Evolutionary conservation across 2,888 invertebrate species (phyloP), one percentile per base, ranked within the genome.

Genomic region (Steinernema carpocapsae): DNA sequence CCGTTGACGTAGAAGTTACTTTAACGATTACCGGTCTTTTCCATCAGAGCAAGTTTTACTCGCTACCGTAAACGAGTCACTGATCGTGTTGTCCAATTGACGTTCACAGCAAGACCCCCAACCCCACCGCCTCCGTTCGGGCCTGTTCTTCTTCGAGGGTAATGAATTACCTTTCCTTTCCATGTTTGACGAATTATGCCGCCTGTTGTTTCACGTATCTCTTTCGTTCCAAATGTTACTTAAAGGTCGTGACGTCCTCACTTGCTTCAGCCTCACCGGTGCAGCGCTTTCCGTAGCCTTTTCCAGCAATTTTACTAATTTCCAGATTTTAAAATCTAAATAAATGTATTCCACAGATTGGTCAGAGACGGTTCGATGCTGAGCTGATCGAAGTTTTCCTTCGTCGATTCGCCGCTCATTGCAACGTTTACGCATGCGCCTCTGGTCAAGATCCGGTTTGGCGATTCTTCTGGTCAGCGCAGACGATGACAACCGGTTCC

Each of bases 391-490:
- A 32, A 64, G 26, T 64, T 48, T 64, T 64, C 64, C 29, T 29
- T 26, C 17, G 32, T n/a, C 29, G 64, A 32, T 10, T 64, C 32
- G 64, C 19, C 64, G 37, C 37, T 37, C 64, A 29, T 64, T 64
- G 64, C 64, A 64, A 64, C 64, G 64, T 64, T 64, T 64, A n/a
- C 64, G 64, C 64, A 37, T 37, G 64, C 37, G 64, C 64, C 64
- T 64, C 29, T 26, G 64, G 32, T 26, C 37, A 26, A 32, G 64
- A 64, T 64, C 64, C 64, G 64, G 64, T 64, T 64, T 64, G 64
- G 37, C 64, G 64, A 64, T 64, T 64, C 64, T 64, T 64, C 64
- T 64, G 64, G 64, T 64, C 64, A 64, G 64, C 64, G 64, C 64
- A 64, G 64, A 64, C 64, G 32, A 64, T 64, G 64, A 64, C 64